A percentile compares a stretch with the other conserved stretches of the same genome.
These are phyloP conservation scores for Heteromyza rotundicornis DNA, from an alignment of 2,888 invertebrate genomes.

Conservation along the genomic window DNA sequence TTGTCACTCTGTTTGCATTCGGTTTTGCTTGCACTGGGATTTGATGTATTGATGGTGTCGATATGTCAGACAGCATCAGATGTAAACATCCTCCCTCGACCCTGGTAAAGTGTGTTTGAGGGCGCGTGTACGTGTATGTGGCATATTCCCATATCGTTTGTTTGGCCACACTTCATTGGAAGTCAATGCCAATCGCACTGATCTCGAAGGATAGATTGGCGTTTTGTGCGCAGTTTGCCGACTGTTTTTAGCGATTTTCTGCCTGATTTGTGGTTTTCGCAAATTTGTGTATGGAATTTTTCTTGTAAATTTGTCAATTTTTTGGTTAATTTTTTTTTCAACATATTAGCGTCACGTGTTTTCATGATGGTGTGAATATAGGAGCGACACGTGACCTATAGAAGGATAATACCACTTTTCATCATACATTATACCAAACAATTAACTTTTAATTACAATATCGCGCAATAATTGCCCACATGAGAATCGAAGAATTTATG, in stretches of 20 bases:
- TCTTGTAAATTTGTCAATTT: slow-evolving; percentile 1
- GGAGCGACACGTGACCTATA: slow-evolving; percentile 40
- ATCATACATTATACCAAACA: no score
- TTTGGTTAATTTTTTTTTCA: neutral
- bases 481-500: no score
- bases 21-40: slow-evolving; percentile 28
- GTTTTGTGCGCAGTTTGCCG: slow-evolving; percentile 21
- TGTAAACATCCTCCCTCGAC: neutral
- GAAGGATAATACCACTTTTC: no score
- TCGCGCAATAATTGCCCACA: no score
- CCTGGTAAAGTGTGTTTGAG: no score
- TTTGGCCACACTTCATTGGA: neutral
- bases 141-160: no score
- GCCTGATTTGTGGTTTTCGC: slow-evolving; percentile 45
- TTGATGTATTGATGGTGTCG: slow-evolving; percentile 47
- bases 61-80: slow-evolving; percentile 14
- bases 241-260: slow-evolving; percentile 41
- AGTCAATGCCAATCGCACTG: slow-evolving; percentile 12
- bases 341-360: slow-evolving; percentile 24
- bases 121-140: neutral
- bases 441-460: no score
- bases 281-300: neutral
- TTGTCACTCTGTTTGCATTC: slow-evolving; percentile 51
- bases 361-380: neutral
- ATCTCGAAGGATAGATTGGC: slow-evolving; percentile 45